phyloP scores from a whole-genome alignment of 2,888 invertebrate genomes.

The Anaspis maculata region DNA sequence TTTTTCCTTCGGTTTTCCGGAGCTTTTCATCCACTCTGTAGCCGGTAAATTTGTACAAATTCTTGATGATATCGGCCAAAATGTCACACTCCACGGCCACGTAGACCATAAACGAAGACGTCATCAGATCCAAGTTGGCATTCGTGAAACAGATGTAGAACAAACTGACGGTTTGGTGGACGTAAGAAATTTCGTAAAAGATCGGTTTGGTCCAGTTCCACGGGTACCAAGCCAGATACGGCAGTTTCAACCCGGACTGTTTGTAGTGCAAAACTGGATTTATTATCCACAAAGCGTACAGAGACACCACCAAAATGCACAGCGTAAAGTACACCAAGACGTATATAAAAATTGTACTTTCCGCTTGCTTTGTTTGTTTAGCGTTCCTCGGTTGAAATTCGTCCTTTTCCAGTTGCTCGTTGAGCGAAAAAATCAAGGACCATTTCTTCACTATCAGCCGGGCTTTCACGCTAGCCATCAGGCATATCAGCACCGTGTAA shows the following conservation, averaged over 20 bases:
- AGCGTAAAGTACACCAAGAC: not conserved
- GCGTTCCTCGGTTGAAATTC: not conserved
- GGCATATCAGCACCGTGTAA: not conserved
- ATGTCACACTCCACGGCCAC: conserved; percentile 6
- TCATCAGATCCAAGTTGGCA: conserved; percentile 1
- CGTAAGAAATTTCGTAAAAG: conserved; percentile 4
- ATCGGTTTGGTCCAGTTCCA: conserved; percentile 2
- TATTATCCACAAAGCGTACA: not conserved
- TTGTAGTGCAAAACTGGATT: not conserved
- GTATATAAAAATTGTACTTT: not conserved
- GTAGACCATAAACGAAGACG: conserved; percentile 3
- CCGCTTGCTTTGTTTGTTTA: not conserved
- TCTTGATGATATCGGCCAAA: conserved; percentile 1
- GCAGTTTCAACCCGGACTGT: conserved; percentile 2
- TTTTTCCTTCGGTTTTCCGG: not conserved
- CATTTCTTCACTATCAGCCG: not conserved
- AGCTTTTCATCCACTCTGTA: not conserved
- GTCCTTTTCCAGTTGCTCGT: not conserved
- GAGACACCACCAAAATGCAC: not conserved
- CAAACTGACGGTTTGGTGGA: conserved; percentile 4
- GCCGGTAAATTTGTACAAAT: not conserved
- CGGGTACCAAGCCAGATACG: conserved; percentile 6
- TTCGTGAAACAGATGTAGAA: not conserved
- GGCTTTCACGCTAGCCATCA: not conserved
- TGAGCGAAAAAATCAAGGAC: not conserved